Evolutionary conservation across 2,888 invertebrate genomes (phyloP), one percentile per base, ranked within the genome.

Genomic region (Lasioglossum lativentre): DNA sequence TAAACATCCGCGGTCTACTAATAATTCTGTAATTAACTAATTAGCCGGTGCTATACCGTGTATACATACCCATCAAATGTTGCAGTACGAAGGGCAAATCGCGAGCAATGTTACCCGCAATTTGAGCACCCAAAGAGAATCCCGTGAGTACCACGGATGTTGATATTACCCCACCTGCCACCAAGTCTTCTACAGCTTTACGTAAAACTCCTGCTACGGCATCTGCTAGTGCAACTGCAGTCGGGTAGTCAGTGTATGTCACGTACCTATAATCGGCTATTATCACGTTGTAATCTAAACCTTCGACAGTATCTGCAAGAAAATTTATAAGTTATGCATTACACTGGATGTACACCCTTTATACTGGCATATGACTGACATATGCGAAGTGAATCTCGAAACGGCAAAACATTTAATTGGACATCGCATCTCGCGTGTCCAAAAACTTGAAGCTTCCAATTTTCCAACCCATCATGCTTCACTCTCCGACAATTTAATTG

Each of bases 161-260:
- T 23, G 23, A 2, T 8, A 23, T 27, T n/a, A 56, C 4, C 4
- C 56, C 56, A 56, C n/a, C 56, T n/a, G 12, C 1, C 12, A 56
- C n/a, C 56, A 56, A 12, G 56, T 56, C n/a, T 56, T 56, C n/a
- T 12, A n/a, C 0, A 56, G 10, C 12, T 12, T n/a, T 4, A 27
- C 0, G 12, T 56, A 56, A 3, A 56, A 27, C 4, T 1, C n/a
- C n/a, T 10, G 56, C 56, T 10, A 56, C 1, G 8, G n/a, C 14
- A 0, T 1, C 0, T 8, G 14, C 27, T 14, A 59, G 59, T 1
- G 1, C 0, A 52, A 10, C 52, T n/a, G 59, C 27, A 27, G 14
- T 27, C 14, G 14, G 0, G 14, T 59, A 59, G 27, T 0, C 0
- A 12, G 0, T 1, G 4, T 52, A 59, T 2, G 14, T 59, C 27